Base-by-base conservation (phyloP, 2,113 vertebrate species). In the Lagopus muta region DNA sequence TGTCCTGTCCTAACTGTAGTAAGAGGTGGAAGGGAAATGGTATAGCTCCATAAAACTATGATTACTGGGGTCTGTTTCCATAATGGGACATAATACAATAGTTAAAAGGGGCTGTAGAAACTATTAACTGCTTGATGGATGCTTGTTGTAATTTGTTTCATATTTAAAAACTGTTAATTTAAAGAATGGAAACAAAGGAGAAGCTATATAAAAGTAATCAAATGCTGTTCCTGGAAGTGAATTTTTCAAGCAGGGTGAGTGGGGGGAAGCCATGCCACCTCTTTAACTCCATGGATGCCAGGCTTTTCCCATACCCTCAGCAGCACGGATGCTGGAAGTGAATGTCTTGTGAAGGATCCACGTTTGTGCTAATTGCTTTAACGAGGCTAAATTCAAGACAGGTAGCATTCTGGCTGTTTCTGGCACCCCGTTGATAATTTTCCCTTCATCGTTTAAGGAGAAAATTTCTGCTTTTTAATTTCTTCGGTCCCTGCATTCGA, bases 51-150 rank as follows among this genome's bases (percentile, higher is more conserved):
- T 96, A 89, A 94, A 94, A 87, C n/a, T 36, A 3, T 78, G 92
- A 91, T 87, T 91, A 28, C 75, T 73, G 50, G 50, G 64, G 84
- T 88, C 87, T 94, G 92, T 85, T 94, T 89, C 89, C 78, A 65
- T 77, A 77, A 57, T 36, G 65, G 67, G 60, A 30, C 75, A 40
- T 66, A 87, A 45, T 42, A 40, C 42, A 54, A 38, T 28, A 50
- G 82, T 89, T 94, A 73, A 93, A 91, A 87, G 71, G 66, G 54
- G 9, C 86, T 94, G 48, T 17, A 92, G 91, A 88, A 95, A 62
- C 91, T 45, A 34, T 62, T 73, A 89, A 73, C 66, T 45, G 11
- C 64, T 45, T 89, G 82, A 66, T 86, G 52, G 57, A 88, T 86
- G 42, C 27, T 78, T 76, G 58, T 16, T 60, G 34, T 95, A 42